phyloP scores from a whole-genome alignment of 92 coral and sea anemone genomes.

The Epizoanthus fatuus region DNA sequence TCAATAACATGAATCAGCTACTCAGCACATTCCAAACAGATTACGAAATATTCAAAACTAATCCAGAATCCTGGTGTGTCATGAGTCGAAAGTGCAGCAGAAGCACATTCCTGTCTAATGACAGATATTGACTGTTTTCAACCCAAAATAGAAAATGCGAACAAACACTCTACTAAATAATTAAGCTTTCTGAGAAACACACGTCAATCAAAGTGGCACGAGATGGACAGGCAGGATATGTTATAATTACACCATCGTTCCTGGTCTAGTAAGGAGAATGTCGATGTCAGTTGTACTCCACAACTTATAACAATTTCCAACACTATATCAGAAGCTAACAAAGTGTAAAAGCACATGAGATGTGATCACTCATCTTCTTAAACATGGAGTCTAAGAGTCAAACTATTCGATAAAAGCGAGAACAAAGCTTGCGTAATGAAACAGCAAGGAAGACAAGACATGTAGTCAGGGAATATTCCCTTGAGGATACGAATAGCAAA shows the following conservation, averaged over 20 bases:
- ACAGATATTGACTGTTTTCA: neutral
- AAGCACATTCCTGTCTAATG: conserved; percentile 28
- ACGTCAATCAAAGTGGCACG: neutral
- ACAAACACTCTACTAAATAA: conserved; percentile 1
- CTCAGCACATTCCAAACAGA: neutral
- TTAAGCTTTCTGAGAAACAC: conserved; percentile 4
- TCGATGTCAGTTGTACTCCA: neutral
- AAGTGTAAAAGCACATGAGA: neutral
- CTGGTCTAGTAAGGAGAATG: neutral
- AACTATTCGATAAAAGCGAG: neutral
- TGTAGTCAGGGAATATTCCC: conserved; percentile 12
- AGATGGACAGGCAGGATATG: neutral
- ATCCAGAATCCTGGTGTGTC: neutral
- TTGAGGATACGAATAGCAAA: neutral
- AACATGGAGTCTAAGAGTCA: neutral
- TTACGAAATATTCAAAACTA: neutral
- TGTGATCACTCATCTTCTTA: neutral
- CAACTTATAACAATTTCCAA: neutral
- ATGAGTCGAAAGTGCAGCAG: conserved; percentile 2
- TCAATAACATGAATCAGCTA: neutral
- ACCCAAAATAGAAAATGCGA: conserved; percentile 11
- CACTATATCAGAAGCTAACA: neutral
- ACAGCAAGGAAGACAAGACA: neutral
- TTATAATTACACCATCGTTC: neutral
- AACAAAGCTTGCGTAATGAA: neutral